Evolutionary conservation across 2,113 vertebrate genomes (phyloP).

Genomic region (Micromys minutus): DNA sequence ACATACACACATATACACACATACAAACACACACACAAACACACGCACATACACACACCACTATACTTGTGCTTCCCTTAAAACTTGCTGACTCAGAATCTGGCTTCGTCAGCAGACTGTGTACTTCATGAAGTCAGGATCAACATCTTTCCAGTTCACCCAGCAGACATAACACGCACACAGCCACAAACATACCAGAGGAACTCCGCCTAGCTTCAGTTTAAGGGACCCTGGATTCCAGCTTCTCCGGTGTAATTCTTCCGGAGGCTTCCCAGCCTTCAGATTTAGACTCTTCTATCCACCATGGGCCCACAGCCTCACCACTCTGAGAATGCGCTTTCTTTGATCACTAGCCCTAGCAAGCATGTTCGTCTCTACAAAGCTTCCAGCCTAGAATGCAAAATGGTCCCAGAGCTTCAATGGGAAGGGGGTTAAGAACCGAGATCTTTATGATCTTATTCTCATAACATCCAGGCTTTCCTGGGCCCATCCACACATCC

Average conservation of each 20-base stretch:
- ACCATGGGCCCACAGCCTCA: neutral
- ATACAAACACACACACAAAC: neutral
- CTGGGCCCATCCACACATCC: neutral
- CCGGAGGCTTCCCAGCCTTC: neutral
- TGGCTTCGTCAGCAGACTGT: neutral
- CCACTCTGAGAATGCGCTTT: neutral
- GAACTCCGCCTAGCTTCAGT: neutral
- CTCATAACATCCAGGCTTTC: neutral
- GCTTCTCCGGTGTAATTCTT: neutral
- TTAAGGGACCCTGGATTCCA: neutral
- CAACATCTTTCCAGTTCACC: neutral
- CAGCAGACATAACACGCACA: neutral
- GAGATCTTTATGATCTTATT: neutral
- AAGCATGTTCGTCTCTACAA: neutral
- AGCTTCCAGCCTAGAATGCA: neutral
- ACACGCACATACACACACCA: neutral
- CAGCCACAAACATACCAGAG: neutral
- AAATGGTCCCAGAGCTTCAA: neutral
- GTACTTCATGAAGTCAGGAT: neutral
- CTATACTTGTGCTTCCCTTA: neutral
- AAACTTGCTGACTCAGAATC: neutral
- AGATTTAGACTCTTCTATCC: neutral
- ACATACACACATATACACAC: neutral
- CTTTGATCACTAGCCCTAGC: neutral
- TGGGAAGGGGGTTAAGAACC: neutral